Percentiles rank a stretch among this genome's conserved stretches.
These are phyloP conservation scores for Marisa cornuarietis DNA, from an alignment of 1,140 invertebrate genomes.

Conservation along the genomic window DNA sequence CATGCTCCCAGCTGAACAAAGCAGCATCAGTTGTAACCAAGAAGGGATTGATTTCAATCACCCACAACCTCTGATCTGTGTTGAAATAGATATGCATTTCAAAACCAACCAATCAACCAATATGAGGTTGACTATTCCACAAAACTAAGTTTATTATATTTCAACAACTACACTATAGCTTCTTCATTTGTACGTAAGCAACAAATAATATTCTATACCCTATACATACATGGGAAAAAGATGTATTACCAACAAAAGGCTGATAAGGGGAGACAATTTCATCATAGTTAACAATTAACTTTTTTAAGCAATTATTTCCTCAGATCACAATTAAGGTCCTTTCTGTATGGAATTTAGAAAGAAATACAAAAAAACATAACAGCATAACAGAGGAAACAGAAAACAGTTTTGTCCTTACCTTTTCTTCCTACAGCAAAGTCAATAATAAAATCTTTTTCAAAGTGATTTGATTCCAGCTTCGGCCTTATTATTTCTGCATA, in stretches of 20 bases:
- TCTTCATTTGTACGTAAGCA: too few species aligned
- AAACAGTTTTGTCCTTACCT: slow-evolving; percentile 31
- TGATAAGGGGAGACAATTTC: neutral
- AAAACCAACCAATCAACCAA: neutral
- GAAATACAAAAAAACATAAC: too few species aligned
- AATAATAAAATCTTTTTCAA: slow-evolving; percentile 49
- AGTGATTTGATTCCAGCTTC: slow-evolving; percentile 35
- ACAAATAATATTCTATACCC: neutral
- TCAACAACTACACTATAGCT: too few species aligned
- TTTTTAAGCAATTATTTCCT: neutral
- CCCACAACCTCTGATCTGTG: slow-evolving; percentile 47
- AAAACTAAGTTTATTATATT: too few species aligned
- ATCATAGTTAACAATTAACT: neutral
- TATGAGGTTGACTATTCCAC: too few species aligned
- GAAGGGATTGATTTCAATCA: slow-evolving; percentile 60
- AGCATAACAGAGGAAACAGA: neutral
- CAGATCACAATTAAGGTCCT: neutral
- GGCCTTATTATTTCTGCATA: slow-evolving; percentile 36
- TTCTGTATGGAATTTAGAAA: neutral
- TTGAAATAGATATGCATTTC: neutral
- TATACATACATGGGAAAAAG: neutral
- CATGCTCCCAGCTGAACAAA: slow-evolving; percentile 58
- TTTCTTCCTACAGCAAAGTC: slow-evolving; percentile 54
- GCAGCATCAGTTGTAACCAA: slow-evolving; percentile 56
- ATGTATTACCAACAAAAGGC: neutral